These are phyloP conservation scores for Polyergus mexicanus DNA, from an alignment of 1,140 invertebrate species.

Conservation along the genomic window DNA sequence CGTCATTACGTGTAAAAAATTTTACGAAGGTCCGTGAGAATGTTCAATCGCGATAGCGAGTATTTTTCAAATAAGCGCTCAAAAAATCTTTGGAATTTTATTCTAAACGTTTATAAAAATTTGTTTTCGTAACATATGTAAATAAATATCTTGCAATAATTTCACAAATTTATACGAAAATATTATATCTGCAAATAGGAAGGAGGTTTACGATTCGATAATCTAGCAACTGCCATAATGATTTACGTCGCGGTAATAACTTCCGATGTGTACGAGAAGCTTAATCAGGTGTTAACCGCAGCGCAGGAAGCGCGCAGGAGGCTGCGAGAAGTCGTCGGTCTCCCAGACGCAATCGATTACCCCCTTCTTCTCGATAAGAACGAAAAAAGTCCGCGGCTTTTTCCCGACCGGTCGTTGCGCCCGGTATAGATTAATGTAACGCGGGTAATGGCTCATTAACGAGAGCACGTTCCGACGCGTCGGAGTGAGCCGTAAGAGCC, in stretches of 20 bases:
- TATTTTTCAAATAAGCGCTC: neutral
- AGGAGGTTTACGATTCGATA: conserved; percentile 8
- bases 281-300: conserved; percentile 59
- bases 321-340: conserved; percentile 37
- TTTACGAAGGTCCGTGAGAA: neutral
- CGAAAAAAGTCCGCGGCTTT: conserved; percentile 28
- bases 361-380: conserved; percentile 2
- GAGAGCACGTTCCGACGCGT: conserved; percentile 56
- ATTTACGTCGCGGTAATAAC: conserved; percentile 24
- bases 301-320: conserved; percentile 37
- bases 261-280: conserved; percentile 44
- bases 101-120: neutral
- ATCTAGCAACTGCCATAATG: neutral
- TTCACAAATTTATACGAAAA: too few relatives aligned
- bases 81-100: neutral
- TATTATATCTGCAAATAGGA: too few relatives aligned
- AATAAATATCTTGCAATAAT: too few relatives aligned
- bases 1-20: neutral
- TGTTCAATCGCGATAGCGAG: neutral
- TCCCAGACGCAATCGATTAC: conserved; percentile 53
- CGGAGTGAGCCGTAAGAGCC: conserved; percentile 53
- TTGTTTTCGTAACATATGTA: neutral
- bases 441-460: conserved; percentile 61
- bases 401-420: conserved; percentile 49
- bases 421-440: conserved; percentile 57